phyloP scores from a whole-genome alignment of 2,888 invertebrate genomes.

The Meliscaeva auricollis region DNA sequence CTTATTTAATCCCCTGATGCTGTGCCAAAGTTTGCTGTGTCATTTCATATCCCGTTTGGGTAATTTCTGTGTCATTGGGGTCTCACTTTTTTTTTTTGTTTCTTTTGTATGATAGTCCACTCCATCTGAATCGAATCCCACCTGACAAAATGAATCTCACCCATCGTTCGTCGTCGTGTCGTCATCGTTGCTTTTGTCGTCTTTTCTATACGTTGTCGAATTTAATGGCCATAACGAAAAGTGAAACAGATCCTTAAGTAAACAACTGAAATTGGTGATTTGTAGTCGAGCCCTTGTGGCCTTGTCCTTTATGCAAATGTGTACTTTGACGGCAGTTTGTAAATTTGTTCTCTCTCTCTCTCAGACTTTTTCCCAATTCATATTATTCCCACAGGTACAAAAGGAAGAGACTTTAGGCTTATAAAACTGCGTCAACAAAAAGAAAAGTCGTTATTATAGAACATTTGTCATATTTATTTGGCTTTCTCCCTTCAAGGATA shows the following conservation, averaged over 20 bases:
- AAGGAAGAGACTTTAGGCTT: background rate
- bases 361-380: constrained; percentile 25
- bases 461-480: constrained; percentile 44
- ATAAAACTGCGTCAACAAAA: constrained; percentile 10
- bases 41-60: constrained; percentile 60
- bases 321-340: constrained; percentile 30
- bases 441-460: constrained; percentile 51
- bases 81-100: background rate
- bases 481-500: constrained; percentile 17
- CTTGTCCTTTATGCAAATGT: constrained; percentile 49
- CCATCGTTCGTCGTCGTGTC: background rate
- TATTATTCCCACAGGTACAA: constrained; percentile 21
- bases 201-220: constrained; percentile 1
- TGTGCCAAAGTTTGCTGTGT: constrained; percentile 28
- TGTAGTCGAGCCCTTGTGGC: constrained; percentile 31
- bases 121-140: constrained; percentile 26
- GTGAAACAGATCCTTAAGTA: constrained; percentile 57
- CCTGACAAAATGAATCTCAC: constrained; percentile 19
- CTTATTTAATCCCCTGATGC: constrained; percentile 42
- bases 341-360: constrained; percentile 4
- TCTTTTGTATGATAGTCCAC: constrained; percentile 33
- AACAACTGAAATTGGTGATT: constrained; percentile 40
- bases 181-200: background rate
- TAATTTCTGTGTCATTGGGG: constrained; percentile 60
- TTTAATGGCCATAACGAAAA: constrained; percentile 61